Evolutionary conservation across 1,140 invertebrate species (phyloP), one percentile per base, ranked within the genome.

Genomic region (Pseudomyrmex sp.): DNA sequence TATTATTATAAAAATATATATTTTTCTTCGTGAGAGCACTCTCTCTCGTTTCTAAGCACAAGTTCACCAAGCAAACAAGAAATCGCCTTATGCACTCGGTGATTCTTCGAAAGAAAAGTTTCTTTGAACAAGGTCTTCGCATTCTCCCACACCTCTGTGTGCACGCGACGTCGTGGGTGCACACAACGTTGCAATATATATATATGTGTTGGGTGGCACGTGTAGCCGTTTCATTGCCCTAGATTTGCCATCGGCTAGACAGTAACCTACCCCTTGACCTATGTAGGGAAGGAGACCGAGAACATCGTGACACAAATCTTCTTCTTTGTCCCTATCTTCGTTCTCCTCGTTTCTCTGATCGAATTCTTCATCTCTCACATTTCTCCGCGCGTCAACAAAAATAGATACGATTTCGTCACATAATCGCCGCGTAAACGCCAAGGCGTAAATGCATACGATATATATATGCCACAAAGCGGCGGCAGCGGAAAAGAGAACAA

Each of bases 181-280:
- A 26, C 62, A 50, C 48, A 15, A 13, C 59, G 76, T 62, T 77
- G 79, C 72, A n/a, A 69, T 35, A 35, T 7, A 35, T 35, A 35
- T 35, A 7, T 35, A 7, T 35, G 35, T 35, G 35, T 7, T 35
- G 5, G 35, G 35, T 35, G 35, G 35, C 92, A 93, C 92, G 92
- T 93, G 92, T 73, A 74, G 88, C 83, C 91, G 93, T 93, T 92
- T 92, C 91, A 93, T 92, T 93, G 93, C 92, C 93, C 93, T 89
- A 93, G 92, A 93, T 94, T 93, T 79, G 65, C 83, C 84, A 82
- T 83, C 88, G 87, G 86, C 83, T 88, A 88, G 82, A 91, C 88
- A 87, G 77, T 80, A 77, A 87, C 87, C 89, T 90, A 90, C 89
- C 88, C 88, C 77, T 83, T 83, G 86, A 88, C 88, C 86, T 61